Base-by-base conservation (phyloP, 2,113 vertebrate species). In the Hippocampus abdominalis region DNA sequence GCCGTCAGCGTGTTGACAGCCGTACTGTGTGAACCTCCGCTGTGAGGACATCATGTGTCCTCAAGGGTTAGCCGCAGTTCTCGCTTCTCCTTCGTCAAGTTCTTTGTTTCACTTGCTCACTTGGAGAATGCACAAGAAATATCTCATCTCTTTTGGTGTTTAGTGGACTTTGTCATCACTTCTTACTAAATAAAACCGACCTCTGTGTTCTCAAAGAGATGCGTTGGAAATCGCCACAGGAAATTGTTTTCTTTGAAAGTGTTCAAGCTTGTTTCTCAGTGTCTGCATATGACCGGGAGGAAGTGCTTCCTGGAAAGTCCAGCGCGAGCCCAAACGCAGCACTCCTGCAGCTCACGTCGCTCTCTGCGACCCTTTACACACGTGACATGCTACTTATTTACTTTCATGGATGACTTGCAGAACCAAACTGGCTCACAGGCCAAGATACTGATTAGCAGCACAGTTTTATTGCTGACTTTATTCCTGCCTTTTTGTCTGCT, bases 361-460 rank as follows among this genome's bases (percentile, higher is more conserved):
- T 79, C 59, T 25, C 16, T 65, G 81, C 70, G 46, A 71, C 64
- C 71, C 66, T 71, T 27, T 18, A 20, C 64, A 84, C 87, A 85
- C 83, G 79, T 88, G 84, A 87, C 78, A 75, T 2, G n/a, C 82
- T 82, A 84, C 81, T 88, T 78, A 88, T 89, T 90, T 80, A 88
- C 83, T 81, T 79, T 74, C 68, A 77, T 78, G 67, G 81, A 44
- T 70, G 72, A 76, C 76, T 75, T 78, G 72, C 76, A 73, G 64
- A 69, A 71, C 70, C 71, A 48, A 42, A 32, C 46, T 60, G 61
- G 18, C 46, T 72, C 40, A 59, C 29, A 10, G 18, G 61, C 64
- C 48, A 11, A 74, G 79, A 84, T 46, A 84, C 84, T 80, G 81
- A 85, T 85, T 86, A 81, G 68, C 77, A 62, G 44, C 23, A 4